These are phyloP conservation scores for Hipparchia semele DNA, from an alignment of 2,888 invertebrate species.

Conservation along the genomic window DNA sequence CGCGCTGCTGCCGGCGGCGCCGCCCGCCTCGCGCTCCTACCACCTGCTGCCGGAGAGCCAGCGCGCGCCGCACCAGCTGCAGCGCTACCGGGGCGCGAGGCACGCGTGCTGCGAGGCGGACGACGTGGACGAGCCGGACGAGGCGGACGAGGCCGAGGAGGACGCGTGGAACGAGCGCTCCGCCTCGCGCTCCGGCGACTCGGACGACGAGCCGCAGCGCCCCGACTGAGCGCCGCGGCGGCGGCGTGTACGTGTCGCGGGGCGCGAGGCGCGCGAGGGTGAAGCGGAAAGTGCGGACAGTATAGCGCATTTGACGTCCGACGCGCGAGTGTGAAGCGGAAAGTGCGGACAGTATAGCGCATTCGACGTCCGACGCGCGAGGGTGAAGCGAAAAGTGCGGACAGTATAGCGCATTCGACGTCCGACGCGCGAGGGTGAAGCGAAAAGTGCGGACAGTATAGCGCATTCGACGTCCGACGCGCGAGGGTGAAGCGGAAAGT, in stretches of 20 bases:
- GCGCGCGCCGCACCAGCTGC: conserved; percentile 52
- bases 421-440: too few species aligned
- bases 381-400: too few species aligned
- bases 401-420: too few species aligned
- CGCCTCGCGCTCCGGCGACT: conserved; percentile 31
- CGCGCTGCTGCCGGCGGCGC: conserved; percentile 28
- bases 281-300: too few species aligned
- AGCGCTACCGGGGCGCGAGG: conserved; percentile 39
- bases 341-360: conserved; percentile 15
- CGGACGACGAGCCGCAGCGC: not conserved
- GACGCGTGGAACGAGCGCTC: conserved; percentile 38
- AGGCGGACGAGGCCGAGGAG: conserved; percentile 34
- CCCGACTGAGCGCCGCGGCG: conserved; percentile 12
- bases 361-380: not conserved
- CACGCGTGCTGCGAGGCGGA: conserved; percentile 40
- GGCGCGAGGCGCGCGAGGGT: conserved; percentile 26
- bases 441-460: too few species aligned
- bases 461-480: too few species aligned
- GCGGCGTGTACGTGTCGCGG: too few species aligned
- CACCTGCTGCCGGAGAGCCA: conserved; percentile 57
- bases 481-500: too few species aligned
- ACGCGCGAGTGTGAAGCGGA: conserved; percentile 5
- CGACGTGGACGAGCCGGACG: conserved; percentile 34
- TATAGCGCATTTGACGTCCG: conserved; percentile 23
- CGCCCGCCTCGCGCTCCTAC: conserved; percentile 32